Conservation (phyloP, 2,113 vertebrate species). For the Rhinolophus sinicus region DNA sequence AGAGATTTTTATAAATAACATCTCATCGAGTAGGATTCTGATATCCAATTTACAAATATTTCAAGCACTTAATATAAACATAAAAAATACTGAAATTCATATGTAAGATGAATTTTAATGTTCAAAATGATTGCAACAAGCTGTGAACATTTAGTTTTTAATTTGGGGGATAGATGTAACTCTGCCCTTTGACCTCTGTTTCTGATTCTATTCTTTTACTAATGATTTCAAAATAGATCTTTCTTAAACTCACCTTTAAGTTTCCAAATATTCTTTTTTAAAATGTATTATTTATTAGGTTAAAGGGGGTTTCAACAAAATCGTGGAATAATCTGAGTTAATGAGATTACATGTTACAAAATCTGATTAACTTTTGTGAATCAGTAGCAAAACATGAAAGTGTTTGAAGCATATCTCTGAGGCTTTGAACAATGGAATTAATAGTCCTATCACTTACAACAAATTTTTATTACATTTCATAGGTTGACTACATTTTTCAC, state of each 20-base stretch:
- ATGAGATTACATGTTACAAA: not conserved
- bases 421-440: not conserved
- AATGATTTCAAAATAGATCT: conserved; percentile 2
- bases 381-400: not conserved
- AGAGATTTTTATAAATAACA: conserved; percentile 1
- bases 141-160: not conserved
- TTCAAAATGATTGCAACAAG: not conserved
- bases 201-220: not conserved
- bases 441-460: not conserved
- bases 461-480: conserved; percentile 15
- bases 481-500: not conserved
- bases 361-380: not conserved
- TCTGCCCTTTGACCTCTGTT: not conserved
- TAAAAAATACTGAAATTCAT: conserved; percentile 6
- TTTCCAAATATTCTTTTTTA: not conserved
- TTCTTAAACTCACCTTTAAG: not conserved
- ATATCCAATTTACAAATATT: not conserved
- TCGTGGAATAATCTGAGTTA: conserved; percentile 6
- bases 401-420: not conserved
- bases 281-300: conserved; percentile 9
- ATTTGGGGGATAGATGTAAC: not conserved
- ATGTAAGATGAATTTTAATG: not conserved
- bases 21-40: not conserved
- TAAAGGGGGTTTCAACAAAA: not conserved
- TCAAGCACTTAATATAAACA: not conserved